Conservation (phyloP, 2,888 invertebrate species). For the Nemoura dubitans region DNA sequence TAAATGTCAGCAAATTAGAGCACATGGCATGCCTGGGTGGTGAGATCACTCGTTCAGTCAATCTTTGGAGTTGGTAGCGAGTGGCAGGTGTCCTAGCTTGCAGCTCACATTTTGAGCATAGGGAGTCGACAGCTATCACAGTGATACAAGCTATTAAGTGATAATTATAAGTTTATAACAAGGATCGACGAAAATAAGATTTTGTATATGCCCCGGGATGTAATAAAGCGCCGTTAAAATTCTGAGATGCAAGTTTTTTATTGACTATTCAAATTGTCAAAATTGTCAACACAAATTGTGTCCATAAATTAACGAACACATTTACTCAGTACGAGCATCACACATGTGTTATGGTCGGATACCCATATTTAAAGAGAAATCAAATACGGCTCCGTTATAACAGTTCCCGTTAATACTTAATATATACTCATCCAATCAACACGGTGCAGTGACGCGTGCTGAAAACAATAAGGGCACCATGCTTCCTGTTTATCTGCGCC, state of each 20-base stretch:
- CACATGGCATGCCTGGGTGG: conserved; percentile 10
- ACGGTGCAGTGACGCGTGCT: neutral
- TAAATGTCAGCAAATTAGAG: conserved; percentile 39
- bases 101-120: neutral
- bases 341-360: too few species aligned
- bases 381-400: too few species aligned
- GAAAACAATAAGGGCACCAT: conserved; percentile 4
- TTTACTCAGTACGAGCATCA: too few species aligned
- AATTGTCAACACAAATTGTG: too few species aligned
- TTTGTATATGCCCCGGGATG: too few species aligned
- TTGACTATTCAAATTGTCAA: too few species aligned
- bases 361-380: too few species aligned
- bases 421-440: neutral
- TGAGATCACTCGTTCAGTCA: conserved; percentile 13
- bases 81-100: neutral
- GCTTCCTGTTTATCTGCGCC: conserved; percentile 42
- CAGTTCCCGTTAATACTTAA: too few species aligned
- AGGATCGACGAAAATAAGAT: neutral
- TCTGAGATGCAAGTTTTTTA: too few species aligned
- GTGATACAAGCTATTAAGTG: neutral
- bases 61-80: neutral
- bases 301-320: too few species aligned
- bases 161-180: neutral
- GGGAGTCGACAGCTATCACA: neutral
- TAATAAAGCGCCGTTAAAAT: too few species aligned